phyloP scores from a whole-genome alignment of 2,888 invertebrate species.

The Lithophane leautieri region DNA sequence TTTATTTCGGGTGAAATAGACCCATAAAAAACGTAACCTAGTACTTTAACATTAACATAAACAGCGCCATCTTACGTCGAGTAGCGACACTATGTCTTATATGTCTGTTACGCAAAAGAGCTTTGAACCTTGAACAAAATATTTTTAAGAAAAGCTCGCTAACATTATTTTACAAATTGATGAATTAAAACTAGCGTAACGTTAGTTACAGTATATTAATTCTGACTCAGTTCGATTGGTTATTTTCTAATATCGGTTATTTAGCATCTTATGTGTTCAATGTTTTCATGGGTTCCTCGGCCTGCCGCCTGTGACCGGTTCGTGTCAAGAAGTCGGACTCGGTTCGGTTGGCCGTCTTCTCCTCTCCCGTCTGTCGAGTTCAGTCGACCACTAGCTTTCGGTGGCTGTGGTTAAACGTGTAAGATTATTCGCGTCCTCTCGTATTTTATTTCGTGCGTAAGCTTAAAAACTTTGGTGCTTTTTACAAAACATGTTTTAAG shows the following conservation, averaged over 20 bases:
- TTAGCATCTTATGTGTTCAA: conserved; percentile 31
- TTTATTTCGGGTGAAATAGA: too few relatives aligned
- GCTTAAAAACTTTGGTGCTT: conserved; percentile 53
- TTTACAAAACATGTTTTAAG: neutral
- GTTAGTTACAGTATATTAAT: neutral
- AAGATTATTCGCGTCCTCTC: conserved; percentile 43
- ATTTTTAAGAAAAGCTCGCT: conserved; percentile 51
- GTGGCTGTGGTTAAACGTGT: conserved; percentile 44
- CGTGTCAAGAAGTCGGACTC: conserved; percentile 44
- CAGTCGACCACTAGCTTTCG: conserved; percentile 68
- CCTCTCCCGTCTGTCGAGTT: conserved; percentile 26
- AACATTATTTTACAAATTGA: conserved; percentile 7
- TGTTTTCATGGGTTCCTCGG: conserved; percentile 58
- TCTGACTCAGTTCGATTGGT: neutral
- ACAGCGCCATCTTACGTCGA: conserved; percentile 71
- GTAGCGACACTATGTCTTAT: conserved; percentile 65
- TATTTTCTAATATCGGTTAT: conserved; percentile 11
- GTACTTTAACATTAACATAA: too few relatives aligned
- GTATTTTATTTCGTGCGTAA: conserved; percentile 66
- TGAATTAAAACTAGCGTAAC: conserved; percentile 52
- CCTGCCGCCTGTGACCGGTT: conserved; percentile 67
- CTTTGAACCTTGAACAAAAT: conserved; percentile 52
- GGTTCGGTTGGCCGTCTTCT: conserved; percentile 33
- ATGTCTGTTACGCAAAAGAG: conserved; percentile 25
- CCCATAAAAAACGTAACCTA: too few relatives aligned